These are phyloP conservation scores for Sesamia nonagrioides DNA, from an alignment of 1,140 invertebrate genomes.

Conservation along the genomic window DNA sequence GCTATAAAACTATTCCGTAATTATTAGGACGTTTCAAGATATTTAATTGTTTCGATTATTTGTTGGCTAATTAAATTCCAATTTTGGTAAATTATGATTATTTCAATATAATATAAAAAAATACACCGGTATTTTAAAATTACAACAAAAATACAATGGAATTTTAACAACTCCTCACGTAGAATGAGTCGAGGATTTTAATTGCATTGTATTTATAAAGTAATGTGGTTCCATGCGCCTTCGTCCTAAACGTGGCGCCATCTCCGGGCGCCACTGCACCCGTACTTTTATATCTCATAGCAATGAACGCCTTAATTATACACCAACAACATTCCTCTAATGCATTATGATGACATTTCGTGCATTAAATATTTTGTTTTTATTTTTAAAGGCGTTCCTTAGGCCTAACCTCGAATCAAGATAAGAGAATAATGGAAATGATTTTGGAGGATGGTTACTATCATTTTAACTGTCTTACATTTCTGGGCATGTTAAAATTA, in stretches of 20 bases:
- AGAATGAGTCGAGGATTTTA: background rate
- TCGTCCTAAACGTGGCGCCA: slow-evolving; percentile 55
- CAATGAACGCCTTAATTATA: slow-evolving; percentile 60
- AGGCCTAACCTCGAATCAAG: background rate
- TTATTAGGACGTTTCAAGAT: background rate
- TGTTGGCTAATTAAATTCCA: background rate
- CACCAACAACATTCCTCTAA: slow-evolving; percentile 50
- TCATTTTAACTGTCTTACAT: background rate
- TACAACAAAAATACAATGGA: slow-evolving; percentile 45
- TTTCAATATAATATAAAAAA: background rate
- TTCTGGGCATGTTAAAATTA: no score
- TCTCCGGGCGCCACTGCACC: slow-evolving; percentile 50
- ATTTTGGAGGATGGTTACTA: background rate
- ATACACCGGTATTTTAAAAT: background rate
- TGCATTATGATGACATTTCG: slow-evolving; percentile 44
- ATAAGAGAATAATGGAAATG: background rate
- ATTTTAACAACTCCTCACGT: slow-evolving; percentile 36
- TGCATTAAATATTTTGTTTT: slow-evolving; percentile 19
- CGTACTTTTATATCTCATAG: slow-evolving; percentile 39
- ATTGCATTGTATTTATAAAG: slow-evolving; percentile 23
- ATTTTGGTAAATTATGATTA: no score
- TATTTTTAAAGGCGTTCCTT: background rate
- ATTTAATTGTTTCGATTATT: background rate
- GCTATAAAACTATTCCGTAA: background rate
- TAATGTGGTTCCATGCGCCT: slow-evolving; percentile 59